Evolutionary conservation across 2,888 invertebrate species (phyloP).

Genomic region (Torymus texanus): DNA sequence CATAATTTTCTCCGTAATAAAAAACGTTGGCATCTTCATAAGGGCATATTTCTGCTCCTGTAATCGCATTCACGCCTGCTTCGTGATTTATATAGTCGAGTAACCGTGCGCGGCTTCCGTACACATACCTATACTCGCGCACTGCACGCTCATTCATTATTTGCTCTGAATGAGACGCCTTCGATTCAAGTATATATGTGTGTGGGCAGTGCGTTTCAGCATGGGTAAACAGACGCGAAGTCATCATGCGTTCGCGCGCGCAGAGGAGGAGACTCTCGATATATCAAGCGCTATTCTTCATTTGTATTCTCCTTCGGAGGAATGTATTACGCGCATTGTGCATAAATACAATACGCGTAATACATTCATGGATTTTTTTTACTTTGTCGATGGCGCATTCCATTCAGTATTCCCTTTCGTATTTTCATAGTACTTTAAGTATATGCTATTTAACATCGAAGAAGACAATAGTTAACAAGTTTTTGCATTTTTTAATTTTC

Average conservation of each 20-base stretch:
- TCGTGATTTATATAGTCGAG: constrained; percentile 19
- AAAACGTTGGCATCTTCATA: too few species aligned
- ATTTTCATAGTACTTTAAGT: too few species aligned
- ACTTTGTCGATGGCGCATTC: background rate
- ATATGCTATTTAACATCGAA: too few species aligned
- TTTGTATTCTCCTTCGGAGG: background rate
- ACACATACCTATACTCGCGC: background rate
- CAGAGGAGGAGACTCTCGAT: background rate
- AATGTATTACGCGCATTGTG: constrained; percentile 25
- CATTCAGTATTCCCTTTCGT: too few species aligned
- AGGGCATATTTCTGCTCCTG: too few species aligned
- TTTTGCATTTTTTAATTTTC: too few species aligned
- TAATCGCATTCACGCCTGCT: background rate
- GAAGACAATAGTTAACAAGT: too few species aligned
- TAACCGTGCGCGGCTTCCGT: too few species aligned
- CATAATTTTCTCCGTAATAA: too few species aligned
- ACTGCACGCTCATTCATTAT: constrained; percentile 61
- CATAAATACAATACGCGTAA: background rate
- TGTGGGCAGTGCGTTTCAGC: constrained; percentile 34
- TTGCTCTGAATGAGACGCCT: constrained; percentile 60
- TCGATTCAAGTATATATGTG: constrained; percentile 30
- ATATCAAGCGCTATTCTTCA: constrained; percentile 45
- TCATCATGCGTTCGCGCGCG: background rate
- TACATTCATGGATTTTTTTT: background rate
- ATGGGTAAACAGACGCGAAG: background rate